phyloP scores from a whole-genome alignment of 2,113 vertebrate genomes.

The Orientallactaga bullata region DNA sequence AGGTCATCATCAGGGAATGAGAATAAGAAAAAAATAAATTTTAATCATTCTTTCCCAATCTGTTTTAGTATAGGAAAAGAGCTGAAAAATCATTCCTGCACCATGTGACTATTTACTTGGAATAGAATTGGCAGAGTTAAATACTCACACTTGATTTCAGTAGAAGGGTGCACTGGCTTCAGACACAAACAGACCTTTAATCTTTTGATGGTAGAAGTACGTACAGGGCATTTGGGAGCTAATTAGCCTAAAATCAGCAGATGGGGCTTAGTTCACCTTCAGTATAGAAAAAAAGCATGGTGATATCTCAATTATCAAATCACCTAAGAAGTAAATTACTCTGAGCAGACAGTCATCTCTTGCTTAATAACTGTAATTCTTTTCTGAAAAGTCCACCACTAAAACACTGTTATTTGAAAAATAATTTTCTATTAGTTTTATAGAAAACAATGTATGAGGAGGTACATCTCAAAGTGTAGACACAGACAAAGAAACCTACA shows the following conservation, averaged over 20 bases:
- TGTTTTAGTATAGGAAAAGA: background rate
- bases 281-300: conserved; percentile 53
- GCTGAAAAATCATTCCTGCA: background rate
- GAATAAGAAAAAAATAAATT: background rate
- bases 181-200: conserved; percentile 70
- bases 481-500: conserved; percentile 13
- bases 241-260: conserved; percentile 81
- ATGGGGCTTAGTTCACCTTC: conserved; percentile 70
- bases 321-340: conserved; percentile 69
- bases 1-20: background rate
- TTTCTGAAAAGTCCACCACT: background rate
- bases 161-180: conserved; percentile 41
- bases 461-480: background rate
- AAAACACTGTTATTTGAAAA: conserved; percentile 49
- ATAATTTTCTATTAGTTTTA: conserved; percentile 9
- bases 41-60: background rate
- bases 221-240: conserved; percentile 75
- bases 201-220: conserved; percentile 77
- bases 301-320: conserved; percentile 81
- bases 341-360: conserved; percentile 49
- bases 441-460: background rate
- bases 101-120: conserved; percentile 10
- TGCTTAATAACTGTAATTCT: conserved; percentile 56
- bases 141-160: conserved; percentile 45
- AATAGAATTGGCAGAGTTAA: conserved; percentile 35